Conservation (phyloP, 2,888 invertebrate species). For the Reticulitermes lucifugus region DNA sequence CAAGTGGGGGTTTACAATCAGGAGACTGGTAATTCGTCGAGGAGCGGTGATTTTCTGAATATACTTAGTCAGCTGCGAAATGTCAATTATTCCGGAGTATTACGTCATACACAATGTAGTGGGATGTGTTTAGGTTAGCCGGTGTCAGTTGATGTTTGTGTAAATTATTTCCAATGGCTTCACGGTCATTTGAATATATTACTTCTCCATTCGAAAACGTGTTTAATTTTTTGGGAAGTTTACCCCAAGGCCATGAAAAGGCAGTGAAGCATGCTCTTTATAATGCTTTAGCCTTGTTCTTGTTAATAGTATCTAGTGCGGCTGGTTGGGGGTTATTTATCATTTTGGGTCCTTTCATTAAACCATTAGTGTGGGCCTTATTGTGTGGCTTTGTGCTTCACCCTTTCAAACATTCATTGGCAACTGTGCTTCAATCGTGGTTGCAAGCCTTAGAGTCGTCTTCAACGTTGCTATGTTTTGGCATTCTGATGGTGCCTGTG, state of each 20-base stretch:
- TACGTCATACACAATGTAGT: background rate
- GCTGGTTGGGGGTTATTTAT: slow-evolving; percentile 84
- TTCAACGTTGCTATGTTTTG: slow-evolving; percentile 74
- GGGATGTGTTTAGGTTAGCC: too few relatives aligned
- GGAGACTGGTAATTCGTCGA: too few relatives aligned
- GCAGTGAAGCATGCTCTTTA: slow-evolving; percentile 93
- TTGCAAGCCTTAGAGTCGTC: slow-evolving; percentile 76
- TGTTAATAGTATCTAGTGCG: slow-evolving; percentile 75
- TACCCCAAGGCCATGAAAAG: slow-evolving; percentile 83
- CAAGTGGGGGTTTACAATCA: too few relatives aligned
- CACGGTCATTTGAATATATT: slow-evolving; percentile 42
- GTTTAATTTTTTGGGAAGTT: slow-evolving; percentile 74
- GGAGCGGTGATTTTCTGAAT: background rate
- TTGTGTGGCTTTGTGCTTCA: slow-evolving; percentile 97
- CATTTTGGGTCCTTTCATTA: slow-evolving; percentile 90
- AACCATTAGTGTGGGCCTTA: slow-evolving; percentile 95
- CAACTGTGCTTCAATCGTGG: slow-evolving; percentile 83
- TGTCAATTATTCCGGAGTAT: background rate
- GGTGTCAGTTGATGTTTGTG: background rate
- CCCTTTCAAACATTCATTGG: slow-evolving; percentile 89
- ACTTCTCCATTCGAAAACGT: slow-evolving; percentile 73
- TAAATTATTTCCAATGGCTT: slow-evolving; percentile 27
- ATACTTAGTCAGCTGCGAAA: background rate
- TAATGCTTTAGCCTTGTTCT: slow-evolving; percentile 85
- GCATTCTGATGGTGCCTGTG: slow-evolving; percentile 76